Evolutionary conservation across 30 jellyfish, hydroid and myxozoan species (phyloP).

Genomic region (Haliclystus octoradiatus): DNA sequence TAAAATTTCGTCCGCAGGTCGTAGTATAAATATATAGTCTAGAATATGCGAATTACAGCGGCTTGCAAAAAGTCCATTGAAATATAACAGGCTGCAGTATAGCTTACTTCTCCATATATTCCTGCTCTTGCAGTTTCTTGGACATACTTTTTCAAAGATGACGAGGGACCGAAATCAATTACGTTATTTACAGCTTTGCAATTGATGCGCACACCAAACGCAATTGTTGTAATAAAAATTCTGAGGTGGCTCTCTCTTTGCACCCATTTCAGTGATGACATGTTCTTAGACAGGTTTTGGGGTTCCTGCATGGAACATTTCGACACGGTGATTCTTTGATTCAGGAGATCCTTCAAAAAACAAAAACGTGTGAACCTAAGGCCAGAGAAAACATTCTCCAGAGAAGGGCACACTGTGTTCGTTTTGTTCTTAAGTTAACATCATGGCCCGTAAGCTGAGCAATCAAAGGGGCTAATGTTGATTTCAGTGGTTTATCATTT

Average conservation of each 20-base stretch:
- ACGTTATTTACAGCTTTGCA: not conserved
- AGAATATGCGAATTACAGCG: slow-evolving; percentile 8
- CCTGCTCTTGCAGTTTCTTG: slow-evolving; percentile 25
- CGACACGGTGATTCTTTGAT: slow-evolving; percentile 24
- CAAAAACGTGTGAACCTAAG: no score
- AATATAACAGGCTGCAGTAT: slow-evolving; percentile 3
- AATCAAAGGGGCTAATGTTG: slow-evolving; percentile 4
- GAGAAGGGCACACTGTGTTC: slow-evolving; percentile 33
- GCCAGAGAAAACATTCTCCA: no score
- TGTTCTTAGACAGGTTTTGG: slow-evolving; percentile 13
- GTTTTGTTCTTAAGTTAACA: slow-evolving; percentile 6
- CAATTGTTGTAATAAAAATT: not conserved
- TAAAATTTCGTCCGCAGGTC: slow-evolving; percentile 5
- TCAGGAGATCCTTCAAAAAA: no score
- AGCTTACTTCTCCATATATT: not conserved
- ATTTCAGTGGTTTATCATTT: slow-evolving; percentile 17
- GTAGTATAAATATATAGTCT: not conserved
- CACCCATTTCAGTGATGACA: not conserved
- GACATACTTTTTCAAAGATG: slow-evolving; percentile 2
- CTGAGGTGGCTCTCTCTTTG: not conserved
- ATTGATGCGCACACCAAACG: slow-evolving; percentile 21
- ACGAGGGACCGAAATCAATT: slow-evolving; percentile 18
- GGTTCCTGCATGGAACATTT: slow-evolving; percentile 35
- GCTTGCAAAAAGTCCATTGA: slow-evolving; percentile 17
- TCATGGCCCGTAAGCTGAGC: slow-evolving; percentile 11